These are phyloP conservation scores for Penaeus vannamei DNA, from an alignment of 1,140 invertebrate genomes.

Conservation along the genomic window DNA sequence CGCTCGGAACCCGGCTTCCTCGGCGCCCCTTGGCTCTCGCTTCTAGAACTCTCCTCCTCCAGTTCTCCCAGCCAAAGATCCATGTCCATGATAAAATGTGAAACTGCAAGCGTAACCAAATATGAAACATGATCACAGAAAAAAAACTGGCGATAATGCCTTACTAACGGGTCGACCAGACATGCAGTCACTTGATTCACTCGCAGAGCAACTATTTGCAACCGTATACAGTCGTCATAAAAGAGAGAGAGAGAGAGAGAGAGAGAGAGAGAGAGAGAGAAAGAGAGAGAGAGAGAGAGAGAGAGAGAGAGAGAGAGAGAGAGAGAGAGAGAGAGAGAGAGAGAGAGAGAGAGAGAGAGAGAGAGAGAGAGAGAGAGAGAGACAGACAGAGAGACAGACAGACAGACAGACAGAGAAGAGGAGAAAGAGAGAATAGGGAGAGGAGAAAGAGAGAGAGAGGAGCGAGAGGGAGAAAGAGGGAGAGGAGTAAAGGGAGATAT, in stretches of 20 bases:
- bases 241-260: background rate
- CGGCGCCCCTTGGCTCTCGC: no score
- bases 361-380: conserved; percentile 9
- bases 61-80: no score
- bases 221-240: background rate
- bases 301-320: background rate
- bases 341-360: background rate
- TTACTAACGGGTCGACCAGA: background rate
- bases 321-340: conserved; percentile 14
- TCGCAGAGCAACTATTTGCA: background rate
- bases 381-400: conserved; percentile 28
- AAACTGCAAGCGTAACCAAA: no score
- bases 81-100: no score
- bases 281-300: background rate
- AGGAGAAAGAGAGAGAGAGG: no score
- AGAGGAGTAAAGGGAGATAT: no score
- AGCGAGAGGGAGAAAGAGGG: background rate
- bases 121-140: no score
- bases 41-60: no score
- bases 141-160: no score
- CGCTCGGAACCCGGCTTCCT: no score
- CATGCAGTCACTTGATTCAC: background rate
- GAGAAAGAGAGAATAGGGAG: no score
- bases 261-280: background rate
- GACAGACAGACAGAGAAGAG: background rate